These are phyloP conservation scores for Limanda limanda DNA, from an alignment of 2,113 vertebrate genomes.

Conservation along the genomic window DNA sequence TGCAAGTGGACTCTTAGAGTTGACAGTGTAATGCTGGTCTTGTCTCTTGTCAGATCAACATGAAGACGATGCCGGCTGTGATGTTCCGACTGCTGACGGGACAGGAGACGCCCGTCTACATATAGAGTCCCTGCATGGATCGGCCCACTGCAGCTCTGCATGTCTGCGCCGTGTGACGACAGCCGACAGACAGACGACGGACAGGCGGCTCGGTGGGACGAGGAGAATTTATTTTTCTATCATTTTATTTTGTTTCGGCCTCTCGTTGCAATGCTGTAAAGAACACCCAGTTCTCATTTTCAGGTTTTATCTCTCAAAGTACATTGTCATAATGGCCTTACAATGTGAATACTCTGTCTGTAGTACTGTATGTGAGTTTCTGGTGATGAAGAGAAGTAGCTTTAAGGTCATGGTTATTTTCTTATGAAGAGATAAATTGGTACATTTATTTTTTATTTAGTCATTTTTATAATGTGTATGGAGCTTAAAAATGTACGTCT, in stretches of 20 bases:
- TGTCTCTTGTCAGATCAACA: slow-evolving; percentile 89
- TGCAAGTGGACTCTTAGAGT: slow-evolving; percentile 5
- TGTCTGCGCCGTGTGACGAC: slow-evolving; percentile 25
- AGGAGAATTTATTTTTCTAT: slow-evolving; percentile 77
- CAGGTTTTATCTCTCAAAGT: slow-evolving; percentile 76
- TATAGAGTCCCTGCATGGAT: slow-evolving; percentile 79
- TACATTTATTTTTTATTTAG: slow-evolving; percentile 82
- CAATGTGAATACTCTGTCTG: slow-evolving; percentile 73
- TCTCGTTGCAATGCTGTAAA: slow-evolving; percentile 70
- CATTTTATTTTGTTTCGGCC: slow-evolving; percentile 66
- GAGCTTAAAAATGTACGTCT: slow-evolving; percentile 60
- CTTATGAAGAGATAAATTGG: slow-evolving; percentile 80
- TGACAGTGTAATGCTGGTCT: slow-evolving; percentile 20
- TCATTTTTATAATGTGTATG: slow-evolving; percentile 80
- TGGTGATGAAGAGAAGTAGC: slow-evolving; percentile 74
- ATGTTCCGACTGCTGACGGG: slow-evolving; percentile 98
- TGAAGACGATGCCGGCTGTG: slow-evolving; percentile 99
- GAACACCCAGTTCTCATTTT: slow-evolving; percentile 75
- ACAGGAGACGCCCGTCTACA: slow-evolving; percentile 96
- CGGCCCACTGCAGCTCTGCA: slow-evolving; percentile 51
- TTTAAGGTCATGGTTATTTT: slow-evolving; percentile 81
- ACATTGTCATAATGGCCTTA: slow-evolving; percentile 79
- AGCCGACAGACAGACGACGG: slow-evolving; percentile 21
- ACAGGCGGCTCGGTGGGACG: slow-evolving; percentile 44
- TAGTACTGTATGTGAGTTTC: slow-evolving; percentile 69